Evolutionary conservation across 2,888 invertebrate genomes (phyloP).

Genomic region (Mesorhabditis sp.): DNA sequence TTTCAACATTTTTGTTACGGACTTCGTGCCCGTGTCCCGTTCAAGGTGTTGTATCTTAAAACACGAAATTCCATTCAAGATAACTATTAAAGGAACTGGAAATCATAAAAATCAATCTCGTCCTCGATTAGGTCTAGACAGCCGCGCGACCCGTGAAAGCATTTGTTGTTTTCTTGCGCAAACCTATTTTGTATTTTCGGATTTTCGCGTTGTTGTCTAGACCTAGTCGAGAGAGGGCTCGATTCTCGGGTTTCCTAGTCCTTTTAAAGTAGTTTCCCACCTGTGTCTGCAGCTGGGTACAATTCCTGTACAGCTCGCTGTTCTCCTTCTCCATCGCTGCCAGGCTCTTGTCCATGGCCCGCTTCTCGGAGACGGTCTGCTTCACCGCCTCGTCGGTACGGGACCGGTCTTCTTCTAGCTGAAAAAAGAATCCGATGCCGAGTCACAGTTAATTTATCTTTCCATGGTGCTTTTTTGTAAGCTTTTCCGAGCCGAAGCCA

Average conservation of each 20-base stretch:
- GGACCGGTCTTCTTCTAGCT: slow-evolving; percentile 45
- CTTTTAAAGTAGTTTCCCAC: slow-evolving; percentile 7
- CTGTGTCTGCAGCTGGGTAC: slow-evolving; percentile 42
- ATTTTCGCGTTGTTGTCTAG: too few relatives aligned
- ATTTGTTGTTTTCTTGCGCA: too few relatives aligned
- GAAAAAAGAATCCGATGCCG: slow-evolving; percentile 13
- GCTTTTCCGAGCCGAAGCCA: too few relatives aligned
- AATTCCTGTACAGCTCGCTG: slow-evolving; percentile 44
- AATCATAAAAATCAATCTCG: too few relatives aligned
- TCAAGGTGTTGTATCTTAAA: slow-evolving; percentile 38
- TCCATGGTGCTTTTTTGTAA: too few relatives aligned
- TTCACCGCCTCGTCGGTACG: slow-evolving; percentile 38
- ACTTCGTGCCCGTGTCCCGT: slow-evolving; percentile 32
- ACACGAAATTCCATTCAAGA: not conserved
- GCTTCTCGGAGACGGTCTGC: slow-evolving; percentile 40
- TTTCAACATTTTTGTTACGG: slow-evolving; percentile 33
- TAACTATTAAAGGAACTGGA: not conserved
- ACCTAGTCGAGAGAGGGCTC: too few relatives aligned
- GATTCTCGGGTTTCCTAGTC: too few relatives aligned
- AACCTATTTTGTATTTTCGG: too few relatives aligned
- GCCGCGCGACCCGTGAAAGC: too few relatives aligned
- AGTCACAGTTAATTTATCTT: too few relatives aligned
- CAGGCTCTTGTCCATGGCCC: slow-evolving; percentile 46
- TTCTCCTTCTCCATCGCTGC: slow-evolving; percentile 50
- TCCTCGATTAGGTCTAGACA: too few relatives aligned